Evolutionary conservation across 2,113 vertebrate genomes (phyloP), one percentile per base, ranked within the genome.

Genomic region (Tamias sibiricus): DNA sequence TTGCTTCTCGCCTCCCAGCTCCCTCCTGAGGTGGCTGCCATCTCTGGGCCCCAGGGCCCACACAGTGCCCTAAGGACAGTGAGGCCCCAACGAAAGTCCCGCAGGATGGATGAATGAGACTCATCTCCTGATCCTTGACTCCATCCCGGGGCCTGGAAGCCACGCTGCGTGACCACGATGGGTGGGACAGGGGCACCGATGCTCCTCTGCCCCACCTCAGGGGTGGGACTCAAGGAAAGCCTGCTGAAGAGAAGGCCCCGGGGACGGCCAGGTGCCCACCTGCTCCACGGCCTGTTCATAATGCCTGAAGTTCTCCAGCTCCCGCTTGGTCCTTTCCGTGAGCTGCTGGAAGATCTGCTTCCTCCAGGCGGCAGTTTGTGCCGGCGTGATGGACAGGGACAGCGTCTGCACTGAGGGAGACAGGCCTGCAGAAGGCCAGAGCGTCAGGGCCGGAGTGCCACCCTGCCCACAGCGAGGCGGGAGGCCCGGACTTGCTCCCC

Each of bases 331-430:
- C 93, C 99, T 98, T 91, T 99, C 99, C 0, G 98, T 99, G 91
- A 99, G 99, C 98, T 99, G 99, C 96, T 99, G 99, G 71, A 99
- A 99, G 98, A 99, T 99, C 98, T 99, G 99, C 95, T 98, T 99
- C 95, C 99, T 97, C 99, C 99, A 99, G 0, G 98, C 98, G 2
- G 99, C 99, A 0, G 99, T 99, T 98, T 99, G 99, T 16, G 99
- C 98, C 0, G 99, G 99, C 4, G 98, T 99, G 97, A 99, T 98
- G 30, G 99, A 99, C 94, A 99, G 98, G 71, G 99, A 99, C 85
- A 99, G 98, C 28, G 98, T 98, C 97, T 99, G 99, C 94, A 98
- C 95, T 0, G 99, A 99, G 1, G 99, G 98, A 0, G 98, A 96
- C 97, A 99, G 96, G 72, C 99, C 99, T 99, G 97, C 30, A n/a